Conservation (phyloP, 2,888 invertebrate species). For the Lymantria monacha region DNA sequence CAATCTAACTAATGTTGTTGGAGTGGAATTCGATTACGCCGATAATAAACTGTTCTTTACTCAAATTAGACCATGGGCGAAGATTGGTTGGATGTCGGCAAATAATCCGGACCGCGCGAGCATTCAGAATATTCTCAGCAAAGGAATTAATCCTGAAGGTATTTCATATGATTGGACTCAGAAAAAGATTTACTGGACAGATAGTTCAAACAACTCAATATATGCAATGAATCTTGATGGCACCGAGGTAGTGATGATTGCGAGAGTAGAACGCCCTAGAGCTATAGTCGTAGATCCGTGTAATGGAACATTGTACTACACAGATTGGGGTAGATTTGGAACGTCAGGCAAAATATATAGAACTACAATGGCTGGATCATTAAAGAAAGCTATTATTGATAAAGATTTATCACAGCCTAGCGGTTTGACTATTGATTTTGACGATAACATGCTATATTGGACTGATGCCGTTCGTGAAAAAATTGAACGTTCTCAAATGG, state of each 20-base stretch:
- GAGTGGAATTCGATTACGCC: constrained; percentile 96
- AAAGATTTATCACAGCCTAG: constrained; percentile 96
- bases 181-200: constrained; percentile 98
- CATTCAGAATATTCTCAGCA: constrained; percentile 86
- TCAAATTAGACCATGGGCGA: constrained; percentile 95
- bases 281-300: constrained; percentile 99
- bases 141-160: constrained; percentile 95
- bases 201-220: constrained; percentile 96
- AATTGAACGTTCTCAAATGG: constrained; percentile 94
- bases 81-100: constrained; percentile 91
- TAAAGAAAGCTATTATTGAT: constrained; percentile 93
- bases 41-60: constrained; percentile 95
- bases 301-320: constrained; percentile 96
- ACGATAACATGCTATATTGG: constrained; percentile 97
- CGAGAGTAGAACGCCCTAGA: constrained; percentile 94
- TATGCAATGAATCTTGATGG: constrained; percentile 97
- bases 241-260: constrained; percentile 93
- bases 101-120: constrained; percentile 84
- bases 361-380: constrained; percentile 97
- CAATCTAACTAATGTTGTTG: constrained; percentile 95
- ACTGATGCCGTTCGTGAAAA: constrained; percentile 97
- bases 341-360: constrained; percentile 96
- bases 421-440: constrained; percentile 97
- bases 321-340: constrained; percentile 97
- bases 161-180: constrained; percentile 99